Base-by-base conservation (phyloP, 2,797 vertebrate genomes). In the Xenopus petersii region DNA sequence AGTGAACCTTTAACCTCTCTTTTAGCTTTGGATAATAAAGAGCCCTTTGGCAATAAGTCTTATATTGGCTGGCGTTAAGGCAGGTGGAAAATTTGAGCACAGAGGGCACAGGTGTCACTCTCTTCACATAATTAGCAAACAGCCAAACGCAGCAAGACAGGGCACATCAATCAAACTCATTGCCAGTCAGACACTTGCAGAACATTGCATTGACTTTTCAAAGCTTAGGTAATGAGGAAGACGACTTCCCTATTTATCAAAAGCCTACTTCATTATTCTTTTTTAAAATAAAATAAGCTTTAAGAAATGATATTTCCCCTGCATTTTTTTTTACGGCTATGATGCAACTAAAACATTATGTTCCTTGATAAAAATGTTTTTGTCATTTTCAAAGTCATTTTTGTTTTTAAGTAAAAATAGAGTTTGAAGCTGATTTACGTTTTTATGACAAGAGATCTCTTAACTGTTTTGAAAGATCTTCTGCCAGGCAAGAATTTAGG, bases 81-180 rank as follows among this genome's bases (percentile, higher is more conserved):
- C 77, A 79, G 66, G 77, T 74, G 77, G 62, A 74, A 66, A 55
- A 67, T 79, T 74, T 66, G 72, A 68, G 16, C 67, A 59, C 55
- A 74, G 71, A 74, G 77, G 71, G 77, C 77, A 74, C 71, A 70
- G 71, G 71, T 79, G 77, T 79, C 77, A 74, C 77, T 54, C 77
- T 79, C 77, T 74, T 70, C 71, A 74, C 54, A 74, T 74, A 79
- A 79, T 79, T 79, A 79, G 77, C 71, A 79, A 74, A 79, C 67
- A 74, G 73, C 71, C 77, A 79, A 74, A 71, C 67, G 56, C 77
- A 55, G 71, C 71, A 74, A 74, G 77, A 79, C 77, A 79, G 49
- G 56, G 66, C 61, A 54, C 77, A 79, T 79, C 77, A 79, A 79
- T 79, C 71, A 79, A 74, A 70, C 55, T 70, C 71, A 70, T 74